These are phyloP conservation scores for Eretmochelys imbricata DNA, from an alignment of 2,113 vertebrate species.

Conservation along the genomic window DNA sequence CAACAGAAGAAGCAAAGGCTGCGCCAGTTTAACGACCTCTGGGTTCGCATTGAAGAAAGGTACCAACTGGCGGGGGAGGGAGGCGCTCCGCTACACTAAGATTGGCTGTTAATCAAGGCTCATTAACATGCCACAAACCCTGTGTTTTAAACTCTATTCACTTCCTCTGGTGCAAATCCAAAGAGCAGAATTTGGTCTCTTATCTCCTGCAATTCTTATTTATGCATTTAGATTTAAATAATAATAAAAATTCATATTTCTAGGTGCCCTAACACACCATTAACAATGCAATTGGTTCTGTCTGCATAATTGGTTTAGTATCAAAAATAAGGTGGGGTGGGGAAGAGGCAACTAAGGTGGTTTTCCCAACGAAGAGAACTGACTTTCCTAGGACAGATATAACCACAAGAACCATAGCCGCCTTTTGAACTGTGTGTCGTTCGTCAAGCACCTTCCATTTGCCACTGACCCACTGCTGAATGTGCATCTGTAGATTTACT, in stretches of 20 bases:
- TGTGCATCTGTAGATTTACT: background rate
- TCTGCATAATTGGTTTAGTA: background rate
- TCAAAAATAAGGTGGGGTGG: background rate
- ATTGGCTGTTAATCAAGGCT: background rate
- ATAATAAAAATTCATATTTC: background rate
- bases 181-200: background rate
- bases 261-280: background rate
- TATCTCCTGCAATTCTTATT: background rate
- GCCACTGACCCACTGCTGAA: background rate
- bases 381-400: background rate
- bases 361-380: background rate
- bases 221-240: background rate
- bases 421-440: background rate
- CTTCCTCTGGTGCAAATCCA: background rate
- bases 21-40: constrained; percentile 87
- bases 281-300: background rate
- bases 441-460: background rate
- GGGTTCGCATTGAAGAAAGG: constrained; percentile 89
- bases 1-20: constrained; percentile 81
- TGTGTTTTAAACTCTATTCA: accelerated
- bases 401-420: background rate
- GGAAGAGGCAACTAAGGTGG: background rate
- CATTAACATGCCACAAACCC: background rate
- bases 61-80: constrained; percentile 19
- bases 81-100: background rate